phyloP scores from a whole-genome alignment of 2,888 invertebrate genomes.

The Limnephilus rhombicus region DNA sequence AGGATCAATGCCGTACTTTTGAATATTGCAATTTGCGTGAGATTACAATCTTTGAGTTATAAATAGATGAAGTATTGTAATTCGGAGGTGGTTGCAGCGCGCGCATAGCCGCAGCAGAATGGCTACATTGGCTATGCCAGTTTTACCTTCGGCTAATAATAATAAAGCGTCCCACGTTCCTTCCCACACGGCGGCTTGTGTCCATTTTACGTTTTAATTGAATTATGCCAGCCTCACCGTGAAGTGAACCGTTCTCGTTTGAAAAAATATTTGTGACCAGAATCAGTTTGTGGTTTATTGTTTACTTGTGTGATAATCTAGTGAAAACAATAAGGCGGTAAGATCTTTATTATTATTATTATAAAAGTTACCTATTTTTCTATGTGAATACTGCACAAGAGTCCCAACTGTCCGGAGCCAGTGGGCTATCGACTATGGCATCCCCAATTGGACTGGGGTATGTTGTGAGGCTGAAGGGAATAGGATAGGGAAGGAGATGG shows the following conservation, averaged over 20 bases:
- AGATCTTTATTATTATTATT: conserved; percentile 12
- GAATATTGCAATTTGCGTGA: background rate
- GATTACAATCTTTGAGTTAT: conserved; percentile 51
- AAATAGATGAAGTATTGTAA: conserved; percentile 46
- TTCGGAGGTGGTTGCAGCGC: conserved; percentile 54
- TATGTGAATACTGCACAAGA: background rate
- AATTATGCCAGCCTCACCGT: conserved; percentile 49
- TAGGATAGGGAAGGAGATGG: too few species aligned
- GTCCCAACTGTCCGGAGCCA: background rate
- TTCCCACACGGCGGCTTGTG: conserved; percentile 53
- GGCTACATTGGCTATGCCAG: conserved; percentile 38
- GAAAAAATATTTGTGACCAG: background rate
- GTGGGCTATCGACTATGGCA: too few species aligned
- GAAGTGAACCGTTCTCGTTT: conserved; percentile 44
- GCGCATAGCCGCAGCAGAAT: conserved; percentile 52
- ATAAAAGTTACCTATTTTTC: background rate
- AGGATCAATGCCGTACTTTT: background rate
- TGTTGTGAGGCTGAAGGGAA: too few species aligned
- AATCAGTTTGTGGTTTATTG: conserved; percentile 8
- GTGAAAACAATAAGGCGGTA: conserved; percentile 52
- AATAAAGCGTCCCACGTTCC: conserved; percentile 54
- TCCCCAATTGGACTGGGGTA: too few species aligned
- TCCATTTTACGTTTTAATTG: conserved; percentile 46
- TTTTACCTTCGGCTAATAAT: conserved; percentile 54
- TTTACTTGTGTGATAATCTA: conserved; percentile 56